These are phyloP conservation scores for Chymomyza caudatula DNA, from an alignment of 2,888 invertebrate genomes.

Conservation along the genomic window DNA sequence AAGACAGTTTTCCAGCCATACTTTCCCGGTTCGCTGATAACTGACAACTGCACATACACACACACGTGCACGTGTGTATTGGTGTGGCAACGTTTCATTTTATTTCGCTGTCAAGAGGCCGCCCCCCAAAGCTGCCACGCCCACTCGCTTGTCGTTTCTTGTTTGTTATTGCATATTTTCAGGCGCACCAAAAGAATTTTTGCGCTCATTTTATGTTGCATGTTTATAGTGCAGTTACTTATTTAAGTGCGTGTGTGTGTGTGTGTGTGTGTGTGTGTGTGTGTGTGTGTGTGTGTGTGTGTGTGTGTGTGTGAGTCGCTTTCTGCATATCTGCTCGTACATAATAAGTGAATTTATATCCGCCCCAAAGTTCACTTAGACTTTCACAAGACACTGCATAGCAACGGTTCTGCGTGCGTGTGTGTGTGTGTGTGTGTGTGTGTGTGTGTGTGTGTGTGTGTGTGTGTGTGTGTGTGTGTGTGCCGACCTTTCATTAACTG, in stretches of 20 bases:
- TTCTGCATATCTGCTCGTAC: too few relatives aligned
- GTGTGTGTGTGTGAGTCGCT: not conserved
- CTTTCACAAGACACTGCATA: not conserved
- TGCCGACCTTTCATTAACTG: not conserved
- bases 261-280: not conserved
- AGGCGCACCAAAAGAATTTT: not conserved
- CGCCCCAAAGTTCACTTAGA: not conserved
- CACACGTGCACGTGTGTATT: not conserved
- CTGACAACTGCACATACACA: constrained; percentile 19
- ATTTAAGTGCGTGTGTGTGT: not conserved
- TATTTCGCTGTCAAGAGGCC: not conserved
- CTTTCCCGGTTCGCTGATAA: constrained; percentile 2
- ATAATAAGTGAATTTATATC: not conserved
- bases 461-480: not conserved
- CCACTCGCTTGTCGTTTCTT: not conserved
- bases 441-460: not conserved
- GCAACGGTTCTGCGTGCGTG: too few relatives aligned
- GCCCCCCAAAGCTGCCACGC: not conserved
- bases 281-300: not conserved
- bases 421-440: not conserved
- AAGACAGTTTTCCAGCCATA: not conserved
- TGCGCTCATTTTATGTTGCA: not conserved
- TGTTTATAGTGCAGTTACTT: constrained; percentile 1
- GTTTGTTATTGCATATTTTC: constrained; percentile 29
- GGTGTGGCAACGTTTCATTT: not conserved